A percentile compares a stretch with the other conserved stretches of the same genome.
phyloP scores from a whole-genome alignment of 2,797 vertebrate genomes.

The Chlorospingus flavigularis region DNA sequence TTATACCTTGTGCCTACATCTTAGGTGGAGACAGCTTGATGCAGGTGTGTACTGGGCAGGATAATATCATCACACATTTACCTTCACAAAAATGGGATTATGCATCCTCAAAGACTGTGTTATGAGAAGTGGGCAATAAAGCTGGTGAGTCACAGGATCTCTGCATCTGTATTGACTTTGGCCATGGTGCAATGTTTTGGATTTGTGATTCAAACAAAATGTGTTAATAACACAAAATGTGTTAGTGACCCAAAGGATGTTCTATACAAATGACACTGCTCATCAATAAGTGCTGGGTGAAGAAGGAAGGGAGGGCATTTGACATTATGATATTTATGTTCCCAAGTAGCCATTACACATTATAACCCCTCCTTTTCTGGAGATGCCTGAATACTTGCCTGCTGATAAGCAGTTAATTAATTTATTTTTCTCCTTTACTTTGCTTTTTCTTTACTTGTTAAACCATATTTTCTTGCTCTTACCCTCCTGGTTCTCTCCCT shows the following conservation, averaged over 20 bases:
- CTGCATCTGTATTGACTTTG: not conserved
- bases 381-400: not conserved
- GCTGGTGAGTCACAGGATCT: not conserved
- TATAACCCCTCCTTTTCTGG: not conserved
- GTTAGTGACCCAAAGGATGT: too few species aligned
- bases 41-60: not conserved
- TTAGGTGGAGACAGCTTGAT: not conserved
- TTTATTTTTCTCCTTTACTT: not conserved
- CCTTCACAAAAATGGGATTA: not conserved
- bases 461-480: not conserved
- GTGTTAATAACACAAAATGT: not conserved
- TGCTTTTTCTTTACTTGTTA: not conserved
- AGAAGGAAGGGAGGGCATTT: not conserved
- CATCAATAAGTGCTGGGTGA: not conserved
- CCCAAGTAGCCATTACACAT: fast-evolving
- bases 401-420: fast-evolving
- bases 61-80: not conserved
- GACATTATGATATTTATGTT: not conserved
- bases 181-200: not conserved
- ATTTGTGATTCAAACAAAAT: not conserved
- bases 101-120: not conserved
- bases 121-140: not conserved
- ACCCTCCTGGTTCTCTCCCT: not conserved
- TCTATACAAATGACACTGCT: fast-evolving
- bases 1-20: not conserved